A percentile compares a stretch with the other conserved stretches of the same genome.
These are phyloP conservation scores for Chelmon rostratus DNA, from an alignment of 2,797 vertebrate genomes.

Conservation along the genomic window DNA sequence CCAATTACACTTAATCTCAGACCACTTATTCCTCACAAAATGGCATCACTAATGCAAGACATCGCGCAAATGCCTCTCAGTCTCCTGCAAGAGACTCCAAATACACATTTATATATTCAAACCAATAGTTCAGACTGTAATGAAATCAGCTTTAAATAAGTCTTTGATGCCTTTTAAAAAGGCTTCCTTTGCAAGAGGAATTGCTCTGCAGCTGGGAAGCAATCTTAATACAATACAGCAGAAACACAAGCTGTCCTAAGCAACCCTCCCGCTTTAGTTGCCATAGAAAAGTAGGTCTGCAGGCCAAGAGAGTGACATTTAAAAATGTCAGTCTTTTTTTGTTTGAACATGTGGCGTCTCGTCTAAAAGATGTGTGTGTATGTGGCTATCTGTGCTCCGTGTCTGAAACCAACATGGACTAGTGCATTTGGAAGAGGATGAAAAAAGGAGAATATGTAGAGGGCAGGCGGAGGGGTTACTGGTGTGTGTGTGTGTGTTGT, in stretches of 20 bases:
- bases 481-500: conserved; percentile 20
- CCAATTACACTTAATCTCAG: conserved; percentile 83
- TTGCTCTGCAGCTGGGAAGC: conserved; percentile 17
- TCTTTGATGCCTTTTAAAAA: conserved; percentile 62
- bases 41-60: conserved; percentile 75
- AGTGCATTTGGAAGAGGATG: conserved; percentile 61
- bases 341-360: conserved; percentile 26
- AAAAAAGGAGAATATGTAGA: conserved; percentile 36
- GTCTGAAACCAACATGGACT: conserved; percentile 85
- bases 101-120: conserved; percentile 73
- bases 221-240: conserved; percentile 24
- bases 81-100: conserved; percentile 60
- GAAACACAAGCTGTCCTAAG: conserved; percentile 16
- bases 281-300: conserved; percentile 37
- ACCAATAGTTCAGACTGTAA: conserved; percentile 67
- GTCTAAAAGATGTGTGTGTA: neutral
- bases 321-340: conserved; percentile 55
- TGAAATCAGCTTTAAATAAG: conserved; percentile 67
- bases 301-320: conserved; percentile 65
- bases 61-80: conserved; percentile 77
- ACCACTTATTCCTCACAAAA: conserved; percentile 82
- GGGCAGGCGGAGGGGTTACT: conserved; percentile 14
- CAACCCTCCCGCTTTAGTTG: conserved; percentile 5
- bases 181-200: conserved; percentile 43
- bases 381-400: conserved; percentile 11